Conservation (phyloP, 2,888 invertebrate species). For the Napeogenes inachia region DNA sequence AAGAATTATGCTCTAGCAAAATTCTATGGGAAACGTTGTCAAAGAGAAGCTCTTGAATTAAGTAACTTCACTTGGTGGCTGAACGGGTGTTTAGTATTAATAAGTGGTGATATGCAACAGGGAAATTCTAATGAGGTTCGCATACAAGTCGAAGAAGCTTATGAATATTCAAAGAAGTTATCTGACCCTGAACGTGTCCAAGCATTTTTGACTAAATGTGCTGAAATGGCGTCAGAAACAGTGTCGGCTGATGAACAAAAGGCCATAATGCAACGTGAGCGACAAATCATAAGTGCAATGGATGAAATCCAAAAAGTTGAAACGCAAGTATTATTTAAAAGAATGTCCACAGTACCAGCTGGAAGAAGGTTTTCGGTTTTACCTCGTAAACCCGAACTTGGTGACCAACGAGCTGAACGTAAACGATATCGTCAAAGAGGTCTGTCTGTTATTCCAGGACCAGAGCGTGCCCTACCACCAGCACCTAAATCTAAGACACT, state of each 20-base stretch:
- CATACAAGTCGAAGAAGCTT: conserved; percentile 64
- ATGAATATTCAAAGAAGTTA: conserved; percentile 60
- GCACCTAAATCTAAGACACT: conserved; percentile 50
- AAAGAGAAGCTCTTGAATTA: conserved; percentile 61
- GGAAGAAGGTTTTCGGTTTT: conserved; percentile 63
- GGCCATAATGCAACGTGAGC: conserved; percentile 55
- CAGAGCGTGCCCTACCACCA: conserved; percentile 49
- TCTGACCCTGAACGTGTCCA: conserved; percentile 62
- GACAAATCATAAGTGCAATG: conserved; percentile 55
- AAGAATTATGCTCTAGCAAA: conserved; percentile 69
- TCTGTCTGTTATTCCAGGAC: conserved; percentile 60
- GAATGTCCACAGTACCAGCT: conserved; percentile 60
- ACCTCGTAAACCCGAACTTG: conserved; percentile 49
- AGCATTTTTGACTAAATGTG: conserved; percentile 61
- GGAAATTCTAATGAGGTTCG: conserved; percentile 68
- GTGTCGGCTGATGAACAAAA: conserved; percentile 61
- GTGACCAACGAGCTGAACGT: conserved; percentile 46
- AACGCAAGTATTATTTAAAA: conserved; percentile 60
- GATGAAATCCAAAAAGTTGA: conserved; percentile 53
- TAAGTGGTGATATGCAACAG: conserved; percentile 73
- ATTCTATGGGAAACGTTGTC: conserved; percentile 67
- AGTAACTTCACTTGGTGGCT: conserved; percentile 65
- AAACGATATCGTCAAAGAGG: conserved; percentile 55
- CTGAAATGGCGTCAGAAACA: conserved; percentile 57
- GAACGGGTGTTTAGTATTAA: conserved; percentile 62